Conservation (phyloP, 2,888 invertebrate species). For the Nephrotoma guestfalica region DNA sequence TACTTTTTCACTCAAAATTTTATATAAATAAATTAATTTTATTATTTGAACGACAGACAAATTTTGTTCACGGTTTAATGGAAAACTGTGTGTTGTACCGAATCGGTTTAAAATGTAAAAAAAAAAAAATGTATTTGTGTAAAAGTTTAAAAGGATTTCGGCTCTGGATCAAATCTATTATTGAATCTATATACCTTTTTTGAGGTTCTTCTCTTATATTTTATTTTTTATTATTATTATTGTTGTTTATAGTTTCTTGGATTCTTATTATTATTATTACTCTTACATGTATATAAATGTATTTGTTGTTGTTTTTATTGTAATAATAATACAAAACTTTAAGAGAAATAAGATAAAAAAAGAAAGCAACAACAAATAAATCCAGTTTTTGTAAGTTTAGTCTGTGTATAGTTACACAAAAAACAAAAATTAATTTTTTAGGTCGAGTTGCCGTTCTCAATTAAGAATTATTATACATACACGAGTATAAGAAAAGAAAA, state of each 20-base stretch:
- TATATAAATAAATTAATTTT: neutral
- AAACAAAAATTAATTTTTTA: neutral
- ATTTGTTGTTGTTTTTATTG: neutral
- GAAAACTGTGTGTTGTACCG: neutral
- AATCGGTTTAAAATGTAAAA: neutral
- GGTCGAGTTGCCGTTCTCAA: neutral
- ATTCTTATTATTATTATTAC: neutral
- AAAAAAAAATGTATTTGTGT: neutral
- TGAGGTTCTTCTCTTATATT: neutral
- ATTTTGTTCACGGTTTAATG: neutral
- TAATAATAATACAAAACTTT: neutral
- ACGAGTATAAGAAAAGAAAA: neutral
- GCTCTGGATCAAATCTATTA: neutral
- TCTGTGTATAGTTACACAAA: neutral
- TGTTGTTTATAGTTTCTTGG: neutral
- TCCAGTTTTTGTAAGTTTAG: neutral
- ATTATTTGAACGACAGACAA: neutral
- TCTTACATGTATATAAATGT: neutral
- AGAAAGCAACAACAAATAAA: neutral
- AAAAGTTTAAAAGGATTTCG: neutral
- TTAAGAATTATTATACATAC: neutral
- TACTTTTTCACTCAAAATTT: neutral
- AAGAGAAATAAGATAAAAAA: neutral
- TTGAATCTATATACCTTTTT: neutral
- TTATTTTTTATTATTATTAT: neutral